Percentiles rank a stretch among this genome's conserved stretches.
Evolutionary conservation across 2,888 invertebrate genomes (phyloP).

Genomic region (Parnassius apollo): DNA sequence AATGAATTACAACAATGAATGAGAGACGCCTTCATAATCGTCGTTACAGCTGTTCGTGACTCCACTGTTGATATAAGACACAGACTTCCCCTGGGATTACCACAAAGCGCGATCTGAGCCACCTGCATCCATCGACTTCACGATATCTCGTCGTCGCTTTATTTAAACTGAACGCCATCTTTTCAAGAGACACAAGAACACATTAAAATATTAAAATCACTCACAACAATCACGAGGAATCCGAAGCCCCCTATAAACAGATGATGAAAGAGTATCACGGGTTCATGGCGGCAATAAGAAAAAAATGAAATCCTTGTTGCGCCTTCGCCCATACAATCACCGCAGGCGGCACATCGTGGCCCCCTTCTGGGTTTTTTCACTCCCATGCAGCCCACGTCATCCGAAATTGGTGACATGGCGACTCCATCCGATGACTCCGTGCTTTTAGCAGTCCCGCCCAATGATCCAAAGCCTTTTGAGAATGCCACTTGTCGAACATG

Average conservation of each 20-base stretch:
- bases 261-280: conserved; percentile 87
- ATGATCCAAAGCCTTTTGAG: conserved; percentile 26
- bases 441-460: background rate
- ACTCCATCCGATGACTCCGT: background rate
- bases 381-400: conserved; percentile 19
- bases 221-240: conserved; percentile 86
- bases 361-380: conserved; percentile 9
- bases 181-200: no score
- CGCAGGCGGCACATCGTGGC: conserved; percentile 26
- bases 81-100: no score
- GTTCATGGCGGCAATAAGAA: conserved; percentile 82
- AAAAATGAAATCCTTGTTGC: conserved; percentile 58
- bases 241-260: conserved; percentile 88
- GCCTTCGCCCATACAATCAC: conserved; percentile 35
- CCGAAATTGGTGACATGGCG: background rate
- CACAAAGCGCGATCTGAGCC: no score
- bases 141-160: no score
- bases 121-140: no score
- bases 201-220: conserved; percentile 40
- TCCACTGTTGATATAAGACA: no score
- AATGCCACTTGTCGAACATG: conserved; percentile 56
- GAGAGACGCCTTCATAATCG: no score
- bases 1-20: no score
- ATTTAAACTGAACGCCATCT: no score
- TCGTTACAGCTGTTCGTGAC: no score